Conservation (phyloP, 2,888 invertebrate species). For the Chrysomela aeneicollis region DNA sequence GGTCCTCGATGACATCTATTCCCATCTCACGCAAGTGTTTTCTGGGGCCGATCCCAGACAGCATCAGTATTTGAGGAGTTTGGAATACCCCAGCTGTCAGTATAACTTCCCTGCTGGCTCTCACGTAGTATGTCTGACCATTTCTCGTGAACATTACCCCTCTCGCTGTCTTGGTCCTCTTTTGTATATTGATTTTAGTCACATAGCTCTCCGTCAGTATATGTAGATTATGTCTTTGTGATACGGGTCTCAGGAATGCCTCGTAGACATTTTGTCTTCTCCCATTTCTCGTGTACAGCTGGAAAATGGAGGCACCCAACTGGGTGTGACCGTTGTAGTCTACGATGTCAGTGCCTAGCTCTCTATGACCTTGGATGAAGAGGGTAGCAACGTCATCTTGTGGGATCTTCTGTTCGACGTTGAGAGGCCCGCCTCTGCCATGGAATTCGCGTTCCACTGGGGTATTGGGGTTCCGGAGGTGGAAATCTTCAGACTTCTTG, state of each 20-base stretch:
- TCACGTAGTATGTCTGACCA: conserved; percentile 62
- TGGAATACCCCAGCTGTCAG: conserved; percentile 81
- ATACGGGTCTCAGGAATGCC: conserved; percentile 75
- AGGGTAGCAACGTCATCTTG: conserved; percentile 7
- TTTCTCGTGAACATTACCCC: conserved; percentile 74
- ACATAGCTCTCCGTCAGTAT: conserved; percentile 74
- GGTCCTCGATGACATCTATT: conserved; percentile 69
- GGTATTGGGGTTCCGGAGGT: conserved; percentile 17
- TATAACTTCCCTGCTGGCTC: conserved; percentile 76
- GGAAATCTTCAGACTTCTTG: conserved; percentile 36
- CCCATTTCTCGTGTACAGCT: conserved; percentile 66
- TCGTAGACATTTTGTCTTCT: conserved; percentile 78
- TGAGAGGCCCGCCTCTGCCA: conserved; percentile 31
- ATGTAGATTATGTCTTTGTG: conserved; percentile 70
- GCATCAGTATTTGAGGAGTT: conserved; percentile 82
- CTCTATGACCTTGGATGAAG: conserved; percentile 65
- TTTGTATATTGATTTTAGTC: conserved; percentile 69
- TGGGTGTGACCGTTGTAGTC: conserved; percentile 73
- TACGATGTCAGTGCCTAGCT: conserved; percentile 71
- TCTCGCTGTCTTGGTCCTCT: conserved; percentile 64
- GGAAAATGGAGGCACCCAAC: conserved; percentile 71
- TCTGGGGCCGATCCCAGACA: conserved; percentile 79
- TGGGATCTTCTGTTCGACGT: conserved; percentile 36
- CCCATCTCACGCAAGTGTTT: conserved; percentile 66
- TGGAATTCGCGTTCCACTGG: conserved; percentile 27